Base-by-base conservation (phyloP, 2,888 invertebrate genomes). In the Drosophila limbata region DNA sequence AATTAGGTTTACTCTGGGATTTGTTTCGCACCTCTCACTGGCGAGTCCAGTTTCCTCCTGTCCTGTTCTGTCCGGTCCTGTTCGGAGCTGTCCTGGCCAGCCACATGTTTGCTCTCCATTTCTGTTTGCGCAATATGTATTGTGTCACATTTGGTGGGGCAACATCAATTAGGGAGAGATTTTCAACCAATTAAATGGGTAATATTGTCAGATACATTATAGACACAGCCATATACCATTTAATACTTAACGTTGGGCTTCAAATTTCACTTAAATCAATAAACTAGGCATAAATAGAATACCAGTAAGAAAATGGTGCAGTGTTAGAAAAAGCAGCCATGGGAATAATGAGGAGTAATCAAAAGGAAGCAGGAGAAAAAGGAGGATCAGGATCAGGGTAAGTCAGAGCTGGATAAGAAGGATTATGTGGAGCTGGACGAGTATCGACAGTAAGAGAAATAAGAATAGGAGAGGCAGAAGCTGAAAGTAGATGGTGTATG, bases 1-100 rank as follows among this genome's bases (percentile, higher is more conserved):
- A 86, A 86, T 86, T 86, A 89, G 89, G 89, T 86, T 86, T 86
- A 89, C 85, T 89, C 83, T 80, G 80, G 89, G 85, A 84, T 80
- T 89, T 87, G 83, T 75, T 87, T 89, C 85, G 78, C 89, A 87
- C 89, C 78, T 86, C 83, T 66, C 70, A 44, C 39, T 15, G 35
- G 6, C 55, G 13, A 31, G n/a, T n/a, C 9, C 44, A 21, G 44
- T 21, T 21, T n/a, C 3, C 11, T 13, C 28, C 15, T 5, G 48
- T 17, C 10, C 31, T 17, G 17, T 31, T 2, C 28, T 10, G 21
- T 15, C 3, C 45, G 2, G 31, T 31, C 4, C 28, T 10, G 21
- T 15, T 8, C 45, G 2, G 31, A 33, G 6, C 21, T 19, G 31
- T 19, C 44, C 31, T n/a, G 31, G 57, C 62, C 44, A 45, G 52